Evolutionary conservation across 2,888 invertebrate species (phyloP).

Genomic region (Conistra vaccinii): DNA sequence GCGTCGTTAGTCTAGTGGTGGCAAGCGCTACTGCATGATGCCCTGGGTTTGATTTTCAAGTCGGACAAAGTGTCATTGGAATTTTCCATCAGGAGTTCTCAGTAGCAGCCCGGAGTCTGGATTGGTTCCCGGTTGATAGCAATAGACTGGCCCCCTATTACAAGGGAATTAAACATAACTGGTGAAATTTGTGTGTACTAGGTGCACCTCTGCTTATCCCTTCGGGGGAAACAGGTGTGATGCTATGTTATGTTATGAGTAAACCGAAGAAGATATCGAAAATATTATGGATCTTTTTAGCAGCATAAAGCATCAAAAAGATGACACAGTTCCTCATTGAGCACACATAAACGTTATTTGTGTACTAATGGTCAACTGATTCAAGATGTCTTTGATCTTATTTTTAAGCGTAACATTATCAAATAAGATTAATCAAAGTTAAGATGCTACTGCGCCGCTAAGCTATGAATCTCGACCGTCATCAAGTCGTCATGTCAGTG

Average conservation of each 20-base stretch:
- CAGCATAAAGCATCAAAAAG: not conserved
- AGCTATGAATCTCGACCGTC: conserved; percentile 14
- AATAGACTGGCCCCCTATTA: not conserved
- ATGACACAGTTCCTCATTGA: not conserved
- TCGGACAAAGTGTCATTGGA: not conserved
- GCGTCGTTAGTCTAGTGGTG: not conserved
- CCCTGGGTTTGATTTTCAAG: not conserved
- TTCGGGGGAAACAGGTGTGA: not conserved
- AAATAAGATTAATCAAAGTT: conserved; percentile 11
- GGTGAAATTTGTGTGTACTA: not conserved
- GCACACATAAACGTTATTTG: not conserved
- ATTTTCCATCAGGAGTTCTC: not conserved
- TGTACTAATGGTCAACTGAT: not conserved
- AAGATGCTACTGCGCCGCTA: conserved; percentile 9
- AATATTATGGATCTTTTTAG: not conserved
- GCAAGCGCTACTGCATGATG: not conserved
- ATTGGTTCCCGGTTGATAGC: not conserved
- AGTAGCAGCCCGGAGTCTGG: not conserved
- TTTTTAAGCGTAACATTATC: not conserved
- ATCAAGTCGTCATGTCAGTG: conserved; percentile 26
- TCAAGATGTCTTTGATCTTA: not conserved
- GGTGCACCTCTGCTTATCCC: too few species aligned
- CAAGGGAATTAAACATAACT: not conserved
- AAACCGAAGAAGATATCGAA: not conserved
- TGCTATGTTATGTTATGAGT: not conserved